Percentiles rank a stretch among this genome's conserved stretches.
Evolutionary conservation across 2,888 invertebrate genomes (phyloP).

Genomic region (Rutpela maculata): DNA sequence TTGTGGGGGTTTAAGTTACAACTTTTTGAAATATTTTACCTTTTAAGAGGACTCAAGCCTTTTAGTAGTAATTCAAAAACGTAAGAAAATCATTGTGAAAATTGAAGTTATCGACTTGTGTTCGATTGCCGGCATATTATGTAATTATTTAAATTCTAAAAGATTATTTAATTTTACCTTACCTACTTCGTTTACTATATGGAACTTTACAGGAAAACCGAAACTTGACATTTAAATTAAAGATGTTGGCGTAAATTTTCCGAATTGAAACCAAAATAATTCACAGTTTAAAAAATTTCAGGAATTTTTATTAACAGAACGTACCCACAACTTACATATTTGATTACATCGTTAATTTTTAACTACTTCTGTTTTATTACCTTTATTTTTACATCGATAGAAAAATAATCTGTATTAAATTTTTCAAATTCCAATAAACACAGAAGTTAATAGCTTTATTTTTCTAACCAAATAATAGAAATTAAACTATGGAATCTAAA

Average conservation of each 20-base stretch:
- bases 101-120: no score
- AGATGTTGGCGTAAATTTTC: not conserved
- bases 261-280: conserved; percentile 18
- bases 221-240: no score
- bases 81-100: no score
- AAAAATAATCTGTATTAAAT: conserved; percentile 44
- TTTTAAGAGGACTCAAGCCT: no score
- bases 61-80: no score
- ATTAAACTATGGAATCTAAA: not conserved
- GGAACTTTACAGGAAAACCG: no score
- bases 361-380: conserved; percentile 35
- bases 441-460: not conserved
- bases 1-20: no score
- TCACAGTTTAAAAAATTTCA: conserved; percentile 15
- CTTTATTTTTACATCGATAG: conserved; percentile 36
- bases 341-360: conserved; percentile 35
- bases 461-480: conserved; percentile 4
- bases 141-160: no score
- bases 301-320: conserved; percentile 40
- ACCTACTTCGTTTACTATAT: no score
- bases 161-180: no score
- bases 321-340: conserved; percentile 40
- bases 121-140: no score
- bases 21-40: no score
- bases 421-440: conserved; percentile 38